Evolutionary conservation across 2,113 vertebrate species (phyloP).

Genomic region (Mobula birostris): DNA sequence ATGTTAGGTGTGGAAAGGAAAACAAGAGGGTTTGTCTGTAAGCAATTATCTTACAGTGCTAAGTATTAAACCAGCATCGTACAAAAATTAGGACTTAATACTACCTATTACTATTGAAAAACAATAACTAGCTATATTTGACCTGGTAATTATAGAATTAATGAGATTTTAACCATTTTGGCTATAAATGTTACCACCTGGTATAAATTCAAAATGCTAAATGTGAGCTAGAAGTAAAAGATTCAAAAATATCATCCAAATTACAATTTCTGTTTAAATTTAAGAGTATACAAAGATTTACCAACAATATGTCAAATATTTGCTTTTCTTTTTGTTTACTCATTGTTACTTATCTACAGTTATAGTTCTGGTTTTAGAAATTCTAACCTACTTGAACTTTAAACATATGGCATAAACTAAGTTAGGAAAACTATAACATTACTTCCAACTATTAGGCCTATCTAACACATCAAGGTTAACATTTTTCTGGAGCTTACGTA

Average conservation of each 20-base stretch:
- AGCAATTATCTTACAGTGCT: not conserved
- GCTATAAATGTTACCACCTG: not conserved
- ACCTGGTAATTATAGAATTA: not conserved
- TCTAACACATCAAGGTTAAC: not conserved
- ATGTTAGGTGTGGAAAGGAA: not conserved
- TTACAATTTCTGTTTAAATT: not conserved
- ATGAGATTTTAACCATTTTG: not conserved
- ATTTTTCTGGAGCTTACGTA: not conserved
- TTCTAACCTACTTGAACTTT: not conserved
- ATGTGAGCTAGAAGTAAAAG: not conserved
- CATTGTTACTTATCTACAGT: not conserved
- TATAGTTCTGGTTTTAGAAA: not conserved
- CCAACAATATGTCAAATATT: not conserved
- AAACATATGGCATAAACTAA: not conserved
- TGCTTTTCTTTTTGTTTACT: not conserved
- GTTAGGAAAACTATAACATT: not conserved
- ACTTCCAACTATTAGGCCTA: not conserved
- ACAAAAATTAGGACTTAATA: not conserved
- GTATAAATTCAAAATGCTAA: constrained; percentile 15
- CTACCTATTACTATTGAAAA: not conserved
- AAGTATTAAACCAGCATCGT: not conserved
- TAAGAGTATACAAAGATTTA: not conserved
- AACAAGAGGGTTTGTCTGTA: not conserved
- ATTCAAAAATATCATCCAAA: not conserved
- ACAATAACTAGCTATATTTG: constrained; percentile 3